Percentiles rank a stretch among this genome's conserved stretches.
Conservation (phyloP, 2,888 invertebrate species). For the Netelia virgata region DNA sequence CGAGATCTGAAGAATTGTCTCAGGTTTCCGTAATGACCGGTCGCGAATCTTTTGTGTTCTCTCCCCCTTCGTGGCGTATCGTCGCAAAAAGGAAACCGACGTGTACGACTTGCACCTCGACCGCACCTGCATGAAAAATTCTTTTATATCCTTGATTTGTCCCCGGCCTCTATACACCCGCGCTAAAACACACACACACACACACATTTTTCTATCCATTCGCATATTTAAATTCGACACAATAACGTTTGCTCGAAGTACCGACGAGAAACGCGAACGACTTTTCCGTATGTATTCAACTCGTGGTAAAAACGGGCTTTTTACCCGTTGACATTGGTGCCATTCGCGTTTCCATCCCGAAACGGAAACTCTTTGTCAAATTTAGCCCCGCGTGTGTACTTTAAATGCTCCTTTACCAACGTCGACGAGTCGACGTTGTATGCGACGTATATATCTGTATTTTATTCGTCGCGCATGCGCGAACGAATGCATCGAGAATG, state of each 20-base stretch:
- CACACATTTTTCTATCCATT: neutral
- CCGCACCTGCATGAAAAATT: constrained; percentile 60
- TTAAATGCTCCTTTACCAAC: constrained; percentile 28
- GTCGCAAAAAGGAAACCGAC: constrained; percentile 67
- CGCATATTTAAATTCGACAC: constrained; percentile 5
- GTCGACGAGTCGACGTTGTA: constrained; percentile 7
- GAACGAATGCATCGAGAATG: constrained; percentile 30
- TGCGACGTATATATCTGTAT: neutral
- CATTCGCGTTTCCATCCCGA: constrained; percentile 54
- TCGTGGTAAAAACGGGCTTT: neutral
- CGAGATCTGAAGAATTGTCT: neutral
- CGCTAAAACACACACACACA: neutral
- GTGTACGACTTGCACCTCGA: constrained; percentile 64
- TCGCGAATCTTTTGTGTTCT: neutral
- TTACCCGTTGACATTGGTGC: constrained; percentile 16
- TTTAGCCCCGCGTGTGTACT: constrained; percentile 5
- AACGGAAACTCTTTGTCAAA: constrained; percentile 64
- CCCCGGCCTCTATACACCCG: neutral
- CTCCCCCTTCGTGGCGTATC: constrained; percentile 27
- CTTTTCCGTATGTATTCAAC: constrained; percentile 16
- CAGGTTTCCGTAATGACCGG: constrained; percentile 1
- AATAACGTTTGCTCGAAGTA: constrained; percentile 2
- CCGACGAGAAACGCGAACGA: constrained; percentile 1
- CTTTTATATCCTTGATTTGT: constrained; percentile 36
- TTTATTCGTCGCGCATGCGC: neutral